Conservation (phyloP, 2,797 vertebrate genomes). For the Pangasius larnaudii region DNA sequence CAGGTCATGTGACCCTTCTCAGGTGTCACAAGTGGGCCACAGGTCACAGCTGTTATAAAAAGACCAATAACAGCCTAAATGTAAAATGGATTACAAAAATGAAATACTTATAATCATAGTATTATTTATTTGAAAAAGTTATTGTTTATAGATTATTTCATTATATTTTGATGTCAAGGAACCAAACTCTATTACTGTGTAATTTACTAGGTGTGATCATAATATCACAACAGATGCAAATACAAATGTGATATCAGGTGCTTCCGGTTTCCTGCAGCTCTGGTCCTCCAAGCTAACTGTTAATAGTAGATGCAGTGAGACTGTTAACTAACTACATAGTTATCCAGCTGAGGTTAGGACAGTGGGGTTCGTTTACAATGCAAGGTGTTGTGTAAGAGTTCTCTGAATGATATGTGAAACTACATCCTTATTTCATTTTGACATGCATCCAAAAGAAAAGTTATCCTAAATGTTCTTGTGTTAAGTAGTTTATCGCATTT, state of each 20-base stretch:
- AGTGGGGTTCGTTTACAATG: not conserved
- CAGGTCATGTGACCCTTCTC: slow-evolving; percentile 59
- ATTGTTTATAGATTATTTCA: too few species aligned
- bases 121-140: not conserved
- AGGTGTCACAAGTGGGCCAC: slow-evolving; percentile 53
- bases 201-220: not conserved
- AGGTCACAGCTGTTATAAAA: slow-evolving; percentile 62
- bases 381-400: not conserved
- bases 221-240: not conserved
- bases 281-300: not conserved
- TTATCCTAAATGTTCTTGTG: not conserved
- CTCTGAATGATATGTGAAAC: not conserved
- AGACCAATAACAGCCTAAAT: not conserved
- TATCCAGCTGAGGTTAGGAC: not conserved
- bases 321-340: not conserved
- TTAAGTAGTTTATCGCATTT: not conserved
- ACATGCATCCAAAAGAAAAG: not conserved
- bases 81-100: not conserved
- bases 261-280: not conserved
- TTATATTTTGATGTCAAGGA: not conserved
- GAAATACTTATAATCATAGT: not conserved
- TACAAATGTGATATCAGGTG: not conserved
- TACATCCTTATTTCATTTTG: not conserved
- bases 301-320: not conserved
- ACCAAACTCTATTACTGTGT: not conserved